Conservation (phyloP, 2,797 vertebrate genomes). For the Gallinago nigripennis region DNA sequence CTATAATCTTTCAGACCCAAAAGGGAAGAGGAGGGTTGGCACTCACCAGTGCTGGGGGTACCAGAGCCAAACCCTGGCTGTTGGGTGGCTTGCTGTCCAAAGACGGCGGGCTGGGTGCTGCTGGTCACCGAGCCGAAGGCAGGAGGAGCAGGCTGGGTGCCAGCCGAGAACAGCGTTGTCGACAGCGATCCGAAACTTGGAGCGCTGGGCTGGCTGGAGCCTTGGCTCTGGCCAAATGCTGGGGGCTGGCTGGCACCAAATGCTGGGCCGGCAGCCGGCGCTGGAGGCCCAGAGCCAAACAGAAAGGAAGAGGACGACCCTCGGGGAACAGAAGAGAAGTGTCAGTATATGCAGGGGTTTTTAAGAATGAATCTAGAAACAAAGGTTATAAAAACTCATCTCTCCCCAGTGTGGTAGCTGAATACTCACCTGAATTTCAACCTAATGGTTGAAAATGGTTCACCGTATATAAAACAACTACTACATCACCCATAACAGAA, state of each 20-base stretch:
- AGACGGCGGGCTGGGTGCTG: conserved; percentile 79
- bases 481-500: neutral
- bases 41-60: conserved; percentile 66
- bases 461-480: neutral
- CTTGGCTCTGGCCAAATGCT: conserved; percentile 83
- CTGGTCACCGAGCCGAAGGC: conserved; percentile 86
- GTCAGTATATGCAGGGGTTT: neutral
- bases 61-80: conserved; percentile 84
- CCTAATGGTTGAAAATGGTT: too few relatives aligned
- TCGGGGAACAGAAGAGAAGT: neutral
- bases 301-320: conserved; percentile 77
- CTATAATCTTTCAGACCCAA: neutral
- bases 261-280: conserved; percentile 70
- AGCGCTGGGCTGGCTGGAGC: conserved; percentile 72
- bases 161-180: conserved; percentile 79
- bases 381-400: neutral
- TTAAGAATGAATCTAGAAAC: neutral
- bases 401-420: neutral
- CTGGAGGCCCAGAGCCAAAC: conserved; percentile 82
- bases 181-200: conserved; percentile 85
- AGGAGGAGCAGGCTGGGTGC: conserved; percentile 79
- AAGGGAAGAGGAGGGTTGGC: neutral
- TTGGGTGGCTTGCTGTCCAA: conserved; percentile 85
- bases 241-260: conserved; percentile 85
- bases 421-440: neutral